These are phyloP conservation scores for Neoarius graeffei DNA, from an alignment of 2,113 vertebrate genomes.

Conservation along the genomic window DNA sequence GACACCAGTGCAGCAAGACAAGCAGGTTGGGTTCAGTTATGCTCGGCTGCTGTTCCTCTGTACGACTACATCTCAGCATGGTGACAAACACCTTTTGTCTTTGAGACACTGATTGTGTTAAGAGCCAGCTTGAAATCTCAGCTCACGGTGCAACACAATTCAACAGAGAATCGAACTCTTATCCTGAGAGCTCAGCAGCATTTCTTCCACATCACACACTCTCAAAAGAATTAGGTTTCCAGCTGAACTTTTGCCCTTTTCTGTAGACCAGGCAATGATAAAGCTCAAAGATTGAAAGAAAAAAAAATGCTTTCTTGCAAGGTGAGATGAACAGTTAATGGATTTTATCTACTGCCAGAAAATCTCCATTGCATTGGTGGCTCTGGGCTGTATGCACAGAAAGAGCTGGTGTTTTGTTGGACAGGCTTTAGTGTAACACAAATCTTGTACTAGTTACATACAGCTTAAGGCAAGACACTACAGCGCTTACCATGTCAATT, in stretches of 20 bases:
- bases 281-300: conserved; percentile 19
- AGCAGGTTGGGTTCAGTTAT: conserved; percentile 19
- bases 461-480: background rate
- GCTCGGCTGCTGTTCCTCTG: conserved; percentile 36
- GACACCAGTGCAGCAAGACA: conserved; percentile 23
- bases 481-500: background rate
- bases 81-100: conserved; percentile 51
- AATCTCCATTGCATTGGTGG: conserved; percentile 17
- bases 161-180: conserved; percentile 30
- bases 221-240: conserved; percentile 40
- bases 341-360: conserved; percentile 34
- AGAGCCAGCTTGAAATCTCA: conserved; percentile 36
- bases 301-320: conserved; percentile 23
- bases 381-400: conserved; percentile 29
- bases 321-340: conserved; percentile 45
- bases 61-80: conserved; percentile 37
- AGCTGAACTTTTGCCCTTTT: conserved; percentile 31
- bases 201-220: conserved; percentile 36
- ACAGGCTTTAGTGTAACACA: conserved; percentile 3
- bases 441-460: background rate
- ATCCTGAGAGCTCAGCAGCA: conserved; percentile 33
- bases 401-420: conserved; percentile 3
- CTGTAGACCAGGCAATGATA: conserved; percentile 42
- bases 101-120: conserved; percentile 49
- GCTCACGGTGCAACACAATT: conserved; percentile 24